Evolutionary conservation across 2,113 vertebrate genomes (phyloP), one percentile per base, ranked within the genome.

Genomic region (Apteryx mantelli): DNA sequence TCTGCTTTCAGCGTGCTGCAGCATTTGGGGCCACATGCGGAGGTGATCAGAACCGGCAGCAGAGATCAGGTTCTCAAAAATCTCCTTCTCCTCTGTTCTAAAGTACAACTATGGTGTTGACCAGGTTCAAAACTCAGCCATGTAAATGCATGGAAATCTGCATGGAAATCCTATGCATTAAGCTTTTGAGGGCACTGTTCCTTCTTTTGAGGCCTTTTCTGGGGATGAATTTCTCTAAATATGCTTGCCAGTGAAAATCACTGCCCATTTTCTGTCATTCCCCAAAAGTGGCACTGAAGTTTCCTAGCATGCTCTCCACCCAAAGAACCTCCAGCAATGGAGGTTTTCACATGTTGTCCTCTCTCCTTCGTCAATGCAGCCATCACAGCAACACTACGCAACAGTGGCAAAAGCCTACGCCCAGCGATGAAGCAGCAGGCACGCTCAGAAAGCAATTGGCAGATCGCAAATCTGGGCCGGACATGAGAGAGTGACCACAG

Each of bases 151-250:
- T 0, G 0, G 4, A 73, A 71, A 70, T 9, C 30, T 8, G 7
- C 10, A 21, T 0, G 5, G 1, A 18, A 42, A 66, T 1, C 7
- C 52, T 25, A 30, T 0, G 1, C 38, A 3, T 13, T 1, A 0
- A 69, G 46, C 1, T 4, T 56, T 25, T 0, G 14, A 9, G 52
- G 20, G 38, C 56, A 2, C 28, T 0, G 1, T 4, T 86, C 82
- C 64, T 38, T 9, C 70, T n/a, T 25, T 2, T 5, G 4, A 44
- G 25, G 78, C 32, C 66, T n/a, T 82, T 18, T 40, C 2, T 8
- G 66, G 73, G 9, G 26, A 6, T 5, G 25, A 48, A 63, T 28
- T 81, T 15, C 82, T 79, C 89, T 18, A 26, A 81, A 87, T 4
- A 79, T 36, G 18, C 30, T 3, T 5, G 30, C n/a, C 5, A 30